phyloP scores from a whole-genome alignment of 2,797 vertebrate genomes.

The Spinibarbus caldwelli region DNA sequence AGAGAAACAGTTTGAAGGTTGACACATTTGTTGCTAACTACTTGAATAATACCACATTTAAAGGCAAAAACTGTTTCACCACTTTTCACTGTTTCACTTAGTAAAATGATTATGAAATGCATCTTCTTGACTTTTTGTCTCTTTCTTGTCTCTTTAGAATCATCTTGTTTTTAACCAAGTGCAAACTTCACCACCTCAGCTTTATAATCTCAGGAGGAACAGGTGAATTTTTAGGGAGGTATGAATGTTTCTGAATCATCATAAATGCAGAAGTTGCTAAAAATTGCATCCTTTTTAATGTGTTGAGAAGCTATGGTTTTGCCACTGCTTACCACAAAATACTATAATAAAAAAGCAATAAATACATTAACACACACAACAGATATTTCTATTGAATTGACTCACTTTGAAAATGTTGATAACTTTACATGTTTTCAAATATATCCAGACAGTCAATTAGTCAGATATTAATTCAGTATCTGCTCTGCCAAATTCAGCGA shows the following conservation, averaged over 20 bases:
- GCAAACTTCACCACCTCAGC: background rate
- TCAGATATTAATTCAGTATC: background rate
- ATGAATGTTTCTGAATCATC: background rate
- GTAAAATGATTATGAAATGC: background rate
- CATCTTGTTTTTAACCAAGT: background rate
- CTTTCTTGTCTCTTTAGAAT: background rate
- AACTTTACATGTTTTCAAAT: background rate
- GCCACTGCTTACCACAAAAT: no score
- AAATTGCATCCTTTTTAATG: no score
- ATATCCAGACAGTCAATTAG: background rate
- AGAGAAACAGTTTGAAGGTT: background rate
- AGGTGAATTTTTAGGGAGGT: background rate
- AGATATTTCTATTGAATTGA: background rate
- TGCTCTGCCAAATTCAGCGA: background rate
- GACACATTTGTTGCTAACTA: background rate
- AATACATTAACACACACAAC: background rate
- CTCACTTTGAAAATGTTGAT: background rate
- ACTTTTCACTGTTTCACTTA: background rate
- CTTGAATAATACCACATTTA: background rate
- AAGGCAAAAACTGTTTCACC: background rate
- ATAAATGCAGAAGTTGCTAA: no score
- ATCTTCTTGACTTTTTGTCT: background rate
- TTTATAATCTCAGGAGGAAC: background rate
- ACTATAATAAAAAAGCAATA: background rate
- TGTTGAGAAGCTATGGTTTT: no score